Evolutionary conservation across 2,888 invertebrate genomes (phyloP), one percentile per base, ranked within the genome.

Genomic region (Andrena trimmerana): DNA sequence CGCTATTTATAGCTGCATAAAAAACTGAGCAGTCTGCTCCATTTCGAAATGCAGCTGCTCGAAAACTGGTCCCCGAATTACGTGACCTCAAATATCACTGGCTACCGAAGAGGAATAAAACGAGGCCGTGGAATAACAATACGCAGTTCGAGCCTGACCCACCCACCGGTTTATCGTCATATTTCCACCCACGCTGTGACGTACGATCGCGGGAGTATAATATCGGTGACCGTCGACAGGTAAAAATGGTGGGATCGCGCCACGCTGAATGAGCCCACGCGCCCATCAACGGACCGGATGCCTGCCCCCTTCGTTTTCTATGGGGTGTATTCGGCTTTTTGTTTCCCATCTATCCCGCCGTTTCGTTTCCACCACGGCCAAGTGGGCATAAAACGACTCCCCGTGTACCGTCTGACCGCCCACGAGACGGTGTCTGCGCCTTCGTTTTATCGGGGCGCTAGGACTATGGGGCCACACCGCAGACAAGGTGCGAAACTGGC

Each of bases 181-280:
- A 74, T 57, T 27, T 63, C 78, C 80, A 59, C 87, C 87, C 87
- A 87, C 87, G 68, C 71, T 52, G 13, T 63, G 59, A 57, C 65
- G 81, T 66, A 42, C 59, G 6, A 31, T 60, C 50, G 20, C 67
- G 27, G 59, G 73, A 50, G 74, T 72, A 78, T 83, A 77, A 85
- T 83, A 81, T 79, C 68, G 74, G 78, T 52, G 81, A 57, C 16
- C 59, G 70, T 36, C 68, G 83, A 76, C 80, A 76, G 80, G 76
- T 20, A 83, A 89, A 86, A 86, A 85, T 84, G 78, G 31, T n/a
- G 83, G 67, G 69, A 81, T 83, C 86, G 78, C 74, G 74, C 69
- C 57, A 66, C 77, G 67, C 81, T 90, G 90, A 91, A 91, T 91
- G 91, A 91, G 87, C 91, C 91, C 89, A 91, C 91, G 89, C 91